phyloP scores from a whole-genome alignment of 2,888 invertebrate genomes.

The Mayetiola destructor region DNA sequence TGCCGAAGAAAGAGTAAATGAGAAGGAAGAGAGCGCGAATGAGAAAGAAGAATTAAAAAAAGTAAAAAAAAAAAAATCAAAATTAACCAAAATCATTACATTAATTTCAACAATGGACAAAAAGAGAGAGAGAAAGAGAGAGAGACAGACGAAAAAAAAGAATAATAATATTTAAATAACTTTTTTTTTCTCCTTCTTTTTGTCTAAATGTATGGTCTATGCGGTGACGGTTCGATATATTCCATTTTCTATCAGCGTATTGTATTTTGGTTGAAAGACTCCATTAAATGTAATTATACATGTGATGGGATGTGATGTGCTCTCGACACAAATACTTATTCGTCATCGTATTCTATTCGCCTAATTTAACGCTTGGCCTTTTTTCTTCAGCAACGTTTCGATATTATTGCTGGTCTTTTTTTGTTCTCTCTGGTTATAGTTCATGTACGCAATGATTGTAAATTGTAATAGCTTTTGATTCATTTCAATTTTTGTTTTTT shows the following conservation, averaged over 20 bases:
- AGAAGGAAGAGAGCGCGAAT: too few relatives aligned
- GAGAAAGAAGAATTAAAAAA: too few relatives aligned
- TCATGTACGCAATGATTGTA: background rate
- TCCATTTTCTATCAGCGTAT: background rate
- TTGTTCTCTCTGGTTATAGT: background rate
- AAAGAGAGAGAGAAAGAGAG: too few relatives aligned
- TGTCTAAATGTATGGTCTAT: background rate
- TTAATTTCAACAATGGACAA: slow-evolving; percentile 5
- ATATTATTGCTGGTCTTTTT: background rate
- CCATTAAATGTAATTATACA: slow-evolving; percentile 7
- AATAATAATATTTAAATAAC: slow-evolving; percentile 7
- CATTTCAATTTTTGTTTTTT: background rate
- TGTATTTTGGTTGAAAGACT: background rate
- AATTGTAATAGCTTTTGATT: too few relatives aligned
- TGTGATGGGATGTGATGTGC: slow-evolving; percentile 7
- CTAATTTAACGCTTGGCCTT: slow-evolving; percentile 9
- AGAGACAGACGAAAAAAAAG: too few relatives aligned
- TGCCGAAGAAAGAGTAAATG: too few relatives aligned
- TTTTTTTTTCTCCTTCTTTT: background rate
- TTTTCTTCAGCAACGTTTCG: background rate
- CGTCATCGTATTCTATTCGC: background rate
- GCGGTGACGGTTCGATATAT: background rate
- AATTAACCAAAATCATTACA: slow-evolving; percentile 11
- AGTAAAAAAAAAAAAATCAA: background rate
- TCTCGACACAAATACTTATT: background rate